Evolutionary conservation across 1,140 invertebrate species (phyloP), one percentile per base, ranked within the genome.

Genomic region (Platyscapa corneri): DNA sequence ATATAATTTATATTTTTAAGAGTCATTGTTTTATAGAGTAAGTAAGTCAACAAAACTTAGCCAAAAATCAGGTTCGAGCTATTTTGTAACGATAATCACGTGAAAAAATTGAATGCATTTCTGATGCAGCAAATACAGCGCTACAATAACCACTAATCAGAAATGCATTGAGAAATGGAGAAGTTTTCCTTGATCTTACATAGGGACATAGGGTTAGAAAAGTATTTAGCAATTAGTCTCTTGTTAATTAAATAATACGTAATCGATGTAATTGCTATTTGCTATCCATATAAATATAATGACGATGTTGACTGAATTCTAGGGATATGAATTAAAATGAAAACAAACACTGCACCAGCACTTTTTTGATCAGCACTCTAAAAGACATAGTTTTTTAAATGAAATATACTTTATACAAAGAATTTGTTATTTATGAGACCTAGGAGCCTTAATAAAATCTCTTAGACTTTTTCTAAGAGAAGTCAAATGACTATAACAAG

Each of bases 271-370:
- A 39, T 46, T 16, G 83, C 83, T 85, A 86, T 56, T 46, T 16
- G 83, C 83, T 85, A 86, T 56, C 37, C 60, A 67, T 87, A 64
- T 87, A 85, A 84, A 74, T n/a, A n/a, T n/a, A 49, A 77, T 32
- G 27, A 79, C 53, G 83, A 89, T 89, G 91, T 92, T 92, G 91
- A 92, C 91, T 92, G 91, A 92, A 92, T 92, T 90, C 91, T 92
- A 92, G 91, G 91, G 90, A 92, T 90, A 92, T 75, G 23, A 65
- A 85, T 80, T 85, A 39, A 67, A 37, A 80, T 75, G 77, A 85
- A 32, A 85, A n/a, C 23, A 82, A 82, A 82, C 83, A 91, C 80
- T 91, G 90, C 91, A 92, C 91, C 84, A 90, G 90, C 91, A 92
- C 91, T 88, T 92, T 91, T 91, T 92, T 91, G 88, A 92, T 88